These are phyloP conservation scores for Phenganax subtilis DNA, from an alignment of 92 coral and sea anemone genomes.

Conservation along the genomic window DNA sequence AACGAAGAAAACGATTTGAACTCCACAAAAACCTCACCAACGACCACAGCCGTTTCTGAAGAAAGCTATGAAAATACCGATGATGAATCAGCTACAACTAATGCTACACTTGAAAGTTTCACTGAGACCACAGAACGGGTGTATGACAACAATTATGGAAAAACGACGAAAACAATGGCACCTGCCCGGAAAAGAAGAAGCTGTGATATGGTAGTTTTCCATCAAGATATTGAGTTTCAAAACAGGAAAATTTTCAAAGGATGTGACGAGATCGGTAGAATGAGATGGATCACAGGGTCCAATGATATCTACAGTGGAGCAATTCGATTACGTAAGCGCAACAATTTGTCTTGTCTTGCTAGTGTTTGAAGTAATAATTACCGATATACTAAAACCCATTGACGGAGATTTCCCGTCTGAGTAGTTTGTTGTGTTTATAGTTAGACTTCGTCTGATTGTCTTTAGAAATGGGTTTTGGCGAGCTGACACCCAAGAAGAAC, in stretches of 20 bases:
- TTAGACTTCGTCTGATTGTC: not conserved
- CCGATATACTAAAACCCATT: no score
- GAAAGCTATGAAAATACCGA: no score
- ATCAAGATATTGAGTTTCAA: not conserved
- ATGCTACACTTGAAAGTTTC: not conserved
- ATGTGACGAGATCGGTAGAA: not conserved
- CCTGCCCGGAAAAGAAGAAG: not conserved
- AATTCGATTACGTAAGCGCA: slow-evolving; percentile 10
- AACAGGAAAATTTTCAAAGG: slow-evolving; percentile 22
- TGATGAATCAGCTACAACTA: not conserved
- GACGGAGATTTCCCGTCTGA: no score
- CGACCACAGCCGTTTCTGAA: no score
- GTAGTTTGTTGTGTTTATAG: no score
- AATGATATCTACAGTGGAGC: not conserved
- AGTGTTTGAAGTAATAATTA: no score
- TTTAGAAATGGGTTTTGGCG: not conserved
- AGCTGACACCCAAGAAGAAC: not conserved
- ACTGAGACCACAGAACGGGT: not conserved
- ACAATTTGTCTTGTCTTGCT: not conserved
- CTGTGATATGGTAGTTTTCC: not conserved
- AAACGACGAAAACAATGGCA: not conserved
- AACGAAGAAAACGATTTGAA: no score
- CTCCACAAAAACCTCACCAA: no score
- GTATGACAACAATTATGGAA: not conserved
- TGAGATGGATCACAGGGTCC: slow-evolving; percentile 1